Evolutionary conservation across 2,113 vertebrate species (phyloP).

Genomic region (Malaclemys terrapin): DNA sequence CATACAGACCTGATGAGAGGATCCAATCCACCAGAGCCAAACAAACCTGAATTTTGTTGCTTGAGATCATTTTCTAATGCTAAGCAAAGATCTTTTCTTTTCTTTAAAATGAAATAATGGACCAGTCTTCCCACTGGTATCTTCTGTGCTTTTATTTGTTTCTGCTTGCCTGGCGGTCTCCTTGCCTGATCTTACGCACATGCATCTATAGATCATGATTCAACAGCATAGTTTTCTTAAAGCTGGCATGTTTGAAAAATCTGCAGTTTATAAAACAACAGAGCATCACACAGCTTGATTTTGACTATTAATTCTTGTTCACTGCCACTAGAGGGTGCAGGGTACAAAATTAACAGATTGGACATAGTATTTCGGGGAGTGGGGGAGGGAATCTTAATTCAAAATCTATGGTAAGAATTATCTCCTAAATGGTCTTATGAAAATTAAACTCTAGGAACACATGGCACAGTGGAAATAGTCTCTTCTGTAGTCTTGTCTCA

Average conservation of each 20-base stretch:
- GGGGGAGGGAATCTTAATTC: background rate
- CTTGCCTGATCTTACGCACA: accelerated
- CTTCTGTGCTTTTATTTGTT: background rate
- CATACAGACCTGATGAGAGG: background rate
- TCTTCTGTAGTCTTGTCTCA: background rate
- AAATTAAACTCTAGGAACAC: background rate
- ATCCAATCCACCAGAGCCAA: background rate
- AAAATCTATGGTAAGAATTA: background rate
- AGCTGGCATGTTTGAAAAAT: background rate
- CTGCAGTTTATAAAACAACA: background rate
- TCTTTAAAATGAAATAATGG: background rate
- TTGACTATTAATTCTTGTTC: background rate
- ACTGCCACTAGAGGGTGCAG: background rate
- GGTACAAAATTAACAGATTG: background rate
- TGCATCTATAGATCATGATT: background rate
- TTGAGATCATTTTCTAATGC: background rate
- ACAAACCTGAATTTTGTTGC: background rate
- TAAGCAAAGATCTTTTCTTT: background rate
- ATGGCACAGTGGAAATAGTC: background rate
- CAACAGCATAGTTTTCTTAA: background rate
- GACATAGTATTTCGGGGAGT: accelerated
- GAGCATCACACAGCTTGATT: background rate
- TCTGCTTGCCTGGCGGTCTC: background rate
- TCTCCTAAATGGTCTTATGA: background rate
- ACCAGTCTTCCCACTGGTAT: background rate